A percentile compares a stretch with the other conserved stretches of the same genome.
Evolutionary conservation across 2,888 invertebrate genomes (phyloP).

Genomic region (Ennomos quercinarius): DNA sequence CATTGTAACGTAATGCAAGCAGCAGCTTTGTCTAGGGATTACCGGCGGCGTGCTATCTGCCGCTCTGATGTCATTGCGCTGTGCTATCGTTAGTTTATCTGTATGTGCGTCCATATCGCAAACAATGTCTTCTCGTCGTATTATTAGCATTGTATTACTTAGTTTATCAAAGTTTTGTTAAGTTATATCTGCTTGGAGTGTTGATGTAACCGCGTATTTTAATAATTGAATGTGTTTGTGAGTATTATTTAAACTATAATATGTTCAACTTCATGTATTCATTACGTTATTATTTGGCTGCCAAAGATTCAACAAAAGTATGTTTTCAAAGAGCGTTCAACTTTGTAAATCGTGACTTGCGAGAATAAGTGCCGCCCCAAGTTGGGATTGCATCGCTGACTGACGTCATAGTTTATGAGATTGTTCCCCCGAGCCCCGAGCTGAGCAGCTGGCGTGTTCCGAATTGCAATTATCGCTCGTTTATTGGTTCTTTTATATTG

Average conservation of each 20-base stretch:
- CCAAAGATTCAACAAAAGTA: too few species aligned
- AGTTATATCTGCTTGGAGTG: background rate
- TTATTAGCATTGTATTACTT: conserved; percentile 9
- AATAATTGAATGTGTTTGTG: too few species aligned
- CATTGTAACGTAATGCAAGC: conserved; percentile 1
- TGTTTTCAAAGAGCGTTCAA: conserved; percentile 11
- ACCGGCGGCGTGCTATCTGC: conserved; percentile 10
- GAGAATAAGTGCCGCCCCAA: conserved; percentile 9
- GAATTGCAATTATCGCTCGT: conserved; percentile 22
- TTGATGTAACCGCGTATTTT: too few species aligned
- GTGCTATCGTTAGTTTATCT: conserved; percentile 3
- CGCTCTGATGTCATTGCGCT: conserved; percentile 19
- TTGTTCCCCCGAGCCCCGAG: conserved; percentile 3
- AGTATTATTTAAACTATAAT: too few species aligned
- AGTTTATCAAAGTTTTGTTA: conserved; percentile 2
- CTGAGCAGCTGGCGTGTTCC: conserved; percentile 20
- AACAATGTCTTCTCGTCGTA: conserved; percentile 11
- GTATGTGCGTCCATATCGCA: conserved; percentile 12
- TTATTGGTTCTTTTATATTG: conserved; percentile 27
- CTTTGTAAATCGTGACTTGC: conserved; percentile 25
- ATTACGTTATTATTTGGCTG: too few species aligned
- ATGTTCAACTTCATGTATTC: too few species aligned
- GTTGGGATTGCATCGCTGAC: conserved; percentile 12
- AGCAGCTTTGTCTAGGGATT: conserved; percentile 11
- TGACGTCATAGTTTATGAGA: conserved; percentile 22